phyloP scores from a whole-genome alignment of 2,113 vertebrate genomes.

The Atlantisia rogersi region DNA sequence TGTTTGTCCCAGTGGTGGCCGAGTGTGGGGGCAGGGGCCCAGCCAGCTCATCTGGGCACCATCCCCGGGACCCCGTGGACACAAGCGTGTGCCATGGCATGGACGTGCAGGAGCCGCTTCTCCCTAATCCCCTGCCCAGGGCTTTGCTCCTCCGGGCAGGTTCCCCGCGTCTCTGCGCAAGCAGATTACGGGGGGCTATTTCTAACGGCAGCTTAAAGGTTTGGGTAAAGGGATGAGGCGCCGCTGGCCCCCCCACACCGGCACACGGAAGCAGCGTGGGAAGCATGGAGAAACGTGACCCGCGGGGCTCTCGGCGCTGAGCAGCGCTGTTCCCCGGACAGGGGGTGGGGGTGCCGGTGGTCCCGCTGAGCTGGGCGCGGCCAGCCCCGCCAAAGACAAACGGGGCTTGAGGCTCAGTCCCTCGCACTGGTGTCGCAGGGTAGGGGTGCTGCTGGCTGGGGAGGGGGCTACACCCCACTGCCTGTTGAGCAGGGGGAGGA shows the following conservation, averaged over 20 bases:
- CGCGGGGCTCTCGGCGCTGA: fast-evolving
- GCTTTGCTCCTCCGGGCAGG: constrained; percentile 40
- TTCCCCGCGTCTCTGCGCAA: neutral
- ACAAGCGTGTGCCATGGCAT: fast-evolving
- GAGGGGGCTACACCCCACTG: neutral
- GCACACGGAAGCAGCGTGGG: fast-evolving
- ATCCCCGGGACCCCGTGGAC: neutral
- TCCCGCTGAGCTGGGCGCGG: neutral
- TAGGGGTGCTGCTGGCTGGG: neutral
- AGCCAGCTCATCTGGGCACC: neutral
- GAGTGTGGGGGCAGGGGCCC: neutral
- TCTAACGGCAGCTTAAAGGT: constrained; percentile 48
- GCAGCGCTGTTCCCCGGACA: neutral
- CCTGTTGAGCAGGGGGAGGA: neutral
- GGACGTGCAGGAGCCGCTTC: neutral
- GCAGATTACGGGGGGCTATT: constrained; percentile 64
- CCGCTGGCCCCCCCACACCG: neutral
- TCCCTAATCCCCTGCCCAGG: constrained; percentile 15
- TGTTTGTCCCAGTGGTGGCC: neutral
- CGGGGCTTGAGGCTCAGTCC: neutral
- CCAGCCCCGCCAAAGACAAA: fast-evolving
- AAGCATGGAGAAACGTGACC: neutral
- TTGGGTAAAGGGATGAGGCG: neutral
- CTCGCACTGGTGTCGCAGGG: fast-evolving
- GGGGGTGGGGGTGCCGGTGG: too few species aligned